A percentile compares a stretch with the other conserved stretches of the same genome.
Conservation (phyloP, 2,888 invertebrate genomes). For the Acanthosepion esculentum region DNA sequence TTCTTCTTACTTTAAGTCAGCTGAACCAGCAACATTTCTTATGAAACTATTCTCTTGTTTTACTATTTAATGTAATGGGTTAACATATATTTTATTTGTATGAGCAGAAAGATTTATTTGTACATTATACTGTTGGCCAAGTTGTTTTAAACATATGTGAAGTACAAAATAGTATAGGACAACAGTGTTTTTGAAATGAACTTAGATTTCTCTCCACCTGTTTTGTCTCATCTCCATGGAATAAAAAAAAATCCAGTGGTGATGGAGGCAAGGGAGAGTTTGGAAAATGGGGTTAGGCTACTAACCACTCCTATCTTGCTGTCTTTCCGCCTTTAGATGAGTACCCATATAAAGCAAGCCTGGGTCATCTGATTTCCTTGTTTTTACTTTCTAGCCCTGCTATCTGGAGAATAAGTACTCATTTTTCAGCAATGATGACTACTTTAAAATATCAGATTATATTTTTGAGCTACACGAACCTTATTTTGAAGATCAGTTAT, state of each 20-base stretch:
- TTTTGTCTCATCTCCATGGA: not conserved
- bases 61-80: not conserved
- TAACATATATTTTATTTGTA: no score
- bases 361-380: conserved; percentile 8
- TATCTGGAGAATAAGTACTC: not conserved
- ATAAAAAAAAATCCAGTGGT: not conserved
- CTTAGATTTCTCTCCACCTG: not conserved
- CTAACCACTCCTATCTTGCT: not conserved
- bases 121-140: not conserved
- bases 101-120: not conserved
- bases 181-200: no score
- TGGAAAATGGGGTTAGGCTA: not conserved
- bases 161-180: not conserved
- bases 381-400: not conserved
- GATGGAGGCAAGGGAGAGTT: not conserved
- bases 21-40: not conserved
- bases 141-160: not conserved
- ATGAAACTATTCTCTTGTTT: not conserved
- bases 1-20: not conserved
- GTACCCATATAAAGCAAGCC: not conserved
- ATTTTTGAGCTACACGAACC: not conserved
- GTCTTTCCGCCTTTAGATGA: not conserved
- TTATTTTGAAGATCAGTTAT: not conserved
- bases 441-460: not conserved
- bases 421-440: not conserved